Conservation (phyloP, 37 sponge, comb jelly and placozoan genomes). For the Ephydatia muelleri region DNA sequence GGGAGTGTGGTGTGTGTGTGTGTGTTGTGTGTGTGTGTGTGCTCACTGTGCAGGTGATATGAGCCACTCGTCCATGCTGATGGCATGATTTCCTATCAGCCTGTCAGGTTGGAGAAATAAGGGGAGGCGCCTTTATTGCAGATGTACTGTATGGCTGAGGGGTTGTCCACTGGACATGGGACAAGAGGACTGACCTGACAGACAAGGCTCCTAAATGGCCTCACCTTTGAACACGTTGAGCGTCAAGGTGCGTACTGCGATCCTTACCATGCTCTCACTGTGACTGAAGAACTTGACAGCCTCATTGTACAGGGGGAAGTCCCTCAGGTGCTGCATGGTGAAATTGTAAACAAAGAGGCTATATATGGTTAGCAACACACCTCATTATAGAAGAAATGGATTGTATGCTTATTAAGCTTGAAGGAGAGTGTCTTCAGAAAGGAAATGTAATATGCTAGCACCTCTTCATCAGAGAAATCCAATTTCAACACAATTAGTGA, state of each 20-base stretch:
- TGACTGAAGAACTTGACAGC: conserved; percentile 99
- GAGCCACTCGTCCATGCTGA: conserved; percentile 91
- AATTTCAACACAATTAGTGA: conserved; percentile 92
- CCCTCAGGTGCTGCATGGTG: conserved; percentile 83
- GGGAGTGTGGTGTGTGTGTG: too few species aligned
- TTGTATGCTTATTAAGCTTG: conserved; percentile 93
- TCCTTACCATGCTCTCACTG: conserved; percentile 97
- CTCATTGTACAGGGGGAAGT: conserved; percentile 98
- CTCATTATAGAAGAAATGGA: conserved; percentile 99
- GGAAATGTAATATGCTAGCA: conserved; percentile 98
- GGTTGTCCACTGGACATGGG: conserved; percentile 65
- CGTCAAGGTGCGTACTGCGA: conserved; percentile 96
- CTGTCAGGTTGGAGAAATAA: conserved; percentile 94
- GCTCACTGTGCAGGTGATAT: conserved; percentile 74
- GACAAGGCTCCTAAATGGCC: neutral
- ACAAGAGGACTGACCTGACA: neutral
- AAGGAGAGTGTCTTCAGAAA: conserved; percentile 98
- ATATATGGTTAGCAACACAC: conserved; percentile 30
- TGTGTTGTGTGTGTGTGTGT: too few species aligned
- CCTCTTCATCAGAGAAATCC: conserved; percentile 98
- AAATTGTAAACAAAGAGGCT: neutral
- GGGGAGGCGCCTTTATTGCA: conserved; percentile 91
- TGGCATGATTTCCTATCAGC: conserved; percentile 94
- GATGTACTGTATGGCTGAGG: conserved; percentile 77
- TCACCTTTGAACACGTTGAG: conserved; percentile 94